Evolutionary conservation across 2,113 vertebrate genomes (phyloP).

Genomic region (Leucopsar rothschildi): DNA sequence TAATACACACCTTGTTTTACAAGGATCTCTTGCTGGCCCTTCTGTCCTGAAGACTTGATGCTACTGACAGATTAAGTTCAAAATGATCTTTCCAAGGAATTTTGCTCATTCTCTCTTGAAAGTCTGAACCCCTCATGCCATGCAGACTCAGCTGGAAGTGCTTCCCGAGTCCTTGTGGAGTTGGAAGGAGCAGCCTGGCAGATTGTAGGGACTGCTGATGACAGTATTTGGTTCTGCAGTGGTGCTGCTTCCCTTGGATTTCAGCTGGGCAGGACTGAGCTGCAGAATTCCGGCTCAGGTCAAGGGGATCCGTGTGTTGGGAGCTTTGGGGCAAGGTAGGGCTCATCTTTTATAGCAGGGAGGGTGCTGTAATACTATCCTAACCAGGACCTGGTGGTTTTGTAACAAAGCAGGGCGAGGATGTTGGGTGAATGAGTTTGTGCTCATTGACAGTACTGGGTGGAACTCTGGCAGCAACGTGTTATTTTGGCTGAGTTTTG

Average conservation of each 20-base stretch:
- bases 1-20: background rate
- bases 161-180: background rate
- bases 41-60: background rate
- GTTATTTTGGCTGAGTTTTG: background rate
- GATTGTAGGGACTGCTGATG: background rate
- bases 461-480: background rate
- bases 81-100: background rate
- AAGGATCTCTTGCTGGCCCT: background rate
- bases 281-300: background rate
- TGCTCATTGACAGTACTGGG: background rate
- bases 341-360: background rate
- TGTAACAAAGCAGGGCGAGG: background rate
- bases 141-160: background rate
- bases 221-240: background rate
- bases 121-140: background rate
- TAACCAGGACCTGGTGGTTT: background rate
- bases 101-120: background rate
- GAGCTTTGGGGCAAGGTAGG: background rate
- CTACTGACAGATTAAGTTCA: background rate
- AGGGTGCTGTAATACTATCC: background rate
- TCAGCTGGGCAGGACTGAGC: background rate
- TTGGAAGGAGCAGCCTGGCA: background rate
- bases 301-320: background rate
- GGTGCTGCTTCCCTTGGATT: background rate
- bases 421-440: background rate